Conservation (phyloP, 2,113 vertebrate genomes). For the Trematomus loennbergii region DNA sequence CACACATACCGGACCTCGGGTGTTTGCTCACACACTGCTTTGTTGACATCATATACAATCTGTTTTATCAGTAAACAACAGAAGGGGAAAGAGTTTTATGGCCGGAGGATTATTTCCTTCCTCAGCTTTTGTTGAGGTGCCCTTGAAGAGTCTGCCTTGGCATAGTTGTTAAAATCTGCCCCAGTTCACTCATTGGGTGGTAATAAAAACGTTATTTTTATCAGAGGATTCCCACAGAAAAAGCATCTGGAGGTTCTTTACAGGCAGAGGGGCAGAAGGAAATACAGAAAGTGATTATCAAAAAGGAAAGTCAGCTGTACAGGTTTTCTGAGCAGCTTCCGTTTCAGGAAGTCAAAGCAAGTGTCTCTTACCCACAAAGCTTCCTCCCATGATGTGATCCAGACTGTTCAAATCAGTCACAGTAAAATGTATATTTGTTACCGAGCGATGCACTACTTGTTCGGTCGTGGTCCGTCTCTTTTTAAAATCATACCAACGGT, state of each 20-base stretch:
- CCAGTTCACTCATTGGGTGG: neutral
- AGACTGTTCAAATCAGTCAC: neutral
- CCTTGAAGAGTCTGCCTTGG: conserved; percentile 35
- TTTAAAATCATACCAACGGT: conserved; percentile 1
- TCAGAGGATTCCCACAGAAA: neutral
- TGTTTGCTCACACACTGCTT: neutral
- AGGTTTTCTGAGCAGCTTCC: neutral
- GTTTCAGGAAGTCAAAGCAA: neutral
- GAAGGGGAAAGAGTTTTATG: neutral
- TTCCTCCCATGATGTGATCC: neutral
- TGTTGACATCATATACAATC: neutral
- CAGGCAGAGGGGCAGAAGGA: neutral
- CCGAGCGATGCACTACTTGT: neutral
- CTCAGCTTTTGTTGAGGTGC: conserved; percentile 12
- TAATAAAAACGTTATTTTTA: conserved; percentile 46
- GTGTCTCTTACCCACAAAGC: neutral
- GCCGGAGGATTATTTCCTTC: conserved; percentile 11
- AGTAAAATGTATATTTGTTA: neutral
- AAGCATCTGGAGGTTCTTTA: conserved; percentile 35
- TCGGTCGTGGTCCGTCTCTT: neutral
- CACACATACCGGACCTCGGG: neutral
- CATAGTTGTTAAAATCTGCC: conserved; percentile 7
- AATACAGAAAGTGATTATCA: neutral
- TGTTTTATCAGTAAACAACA: conserved; percentile 37
- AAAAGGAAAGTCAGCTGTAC: neutral